Base-by-base conservation (phyloP, 2,113 vertebrate genomes). In the Toxotes jaculatrix region DNA sequence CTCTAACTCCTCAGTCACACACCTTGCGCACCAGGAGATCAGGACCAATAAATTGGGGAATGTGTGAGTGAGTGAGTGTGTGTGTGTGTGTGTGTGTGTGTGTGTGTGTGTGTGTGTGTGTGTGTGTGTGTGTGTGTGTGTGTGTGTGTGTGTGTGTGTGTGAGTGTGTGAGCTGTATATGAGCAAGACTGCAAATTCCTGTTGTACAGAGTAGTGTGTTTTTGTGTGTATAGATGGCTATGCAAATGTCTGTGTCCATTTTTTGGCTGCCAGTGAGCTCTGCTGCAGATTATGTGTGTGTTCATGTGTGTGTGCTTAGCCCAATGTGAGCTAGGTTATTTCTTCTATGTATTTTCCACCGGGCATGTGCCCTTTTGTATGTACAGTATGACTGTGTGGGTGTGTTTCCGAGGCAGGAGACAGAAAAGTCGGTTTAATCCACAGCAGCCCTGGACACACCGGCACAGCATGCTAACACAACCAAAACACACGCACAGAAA, bases 381-480 rank as follows among this genome's bases (percentile, higher is more conserved):
- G 80, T 82, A 67, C 83, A 75, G 96, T 95, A 82, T 93, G 93
- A 90, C 93, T 96, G 94, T 91, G 93, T 95, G 96, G 96, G 95
- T 95, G 96, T 95, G 96, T 96, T 96, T 94, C 94, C 93, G 92
- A 96, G 69, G 94, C 96, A 95, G 95, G 95, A 96, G 96, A 95
- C 90, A 95, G 96, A 96, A 96, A 97, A 97, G 97, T 97, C 96
- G 92, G 90, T 95, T 96, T 97, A 97, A 98, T 97, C 96, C 95
- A 96, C 94, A 95, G 96, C 95, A 91, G 89, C 87, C 85, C 82
- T 47, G 82, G 82, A 91, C 89, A 91, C 89, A 90, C 88, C 89
- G 68, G 85, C 91, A 82, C 89, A 93, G 97, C 97, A 97, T 96
- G 96, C 96, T 95, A 97, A 97, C 97, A 95, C 97, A 96, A 88